phyloP scores from a whole-genome alignment of 64 coral and sea anemone species.

The Actinia equina region DNA sequence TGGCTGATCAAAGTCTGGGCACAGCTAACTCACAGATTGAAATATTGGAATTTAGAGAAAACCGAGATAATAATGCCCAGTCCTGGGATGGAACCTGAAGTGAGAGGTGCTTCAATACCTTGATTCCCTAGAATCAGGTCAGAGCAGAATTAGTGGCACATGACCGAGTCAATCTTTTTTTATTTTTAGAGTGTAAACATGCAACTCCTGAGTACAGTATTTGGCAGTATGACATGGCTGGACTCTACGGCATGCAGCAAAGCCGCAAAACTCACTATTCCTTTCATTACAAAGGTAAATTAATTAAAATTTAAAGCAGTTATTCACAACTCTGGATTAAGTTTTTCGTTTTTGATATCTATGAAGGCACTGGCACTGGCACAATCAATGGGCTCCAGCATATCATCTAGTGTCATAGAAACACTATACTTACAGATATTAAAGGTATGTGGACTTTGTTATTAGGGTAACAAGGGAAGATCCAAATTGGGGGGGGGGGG shows the following conservation, averaged over 20 bases:
- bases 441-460: background rate
- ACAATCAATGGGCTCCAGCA: conserved; percentile 1
- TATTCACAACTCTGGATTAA: no score
- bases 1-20: no score
- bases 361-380: background rate
- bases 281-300: conserved; percentile 45
- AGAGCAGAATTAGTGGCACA: no score
- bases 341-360: background rate
- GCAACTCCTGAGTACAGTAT: conserved; percentile 44
- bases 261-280: conserved; percentile 33
- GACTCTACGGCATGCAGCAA: conserved; percentile 47
- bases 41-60: no score
- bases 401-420: background rate
- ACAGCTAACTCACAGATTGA: no score
- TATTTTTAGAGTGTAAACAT: conserved; percentile 44
- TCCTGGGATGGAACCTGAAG: no score
- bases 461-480: no score
- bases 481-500: background rate
- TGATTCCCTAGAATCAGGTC: no score
- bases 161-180: no score
- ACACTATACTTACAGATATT: background rate
- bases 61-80: no score
- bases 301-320: no score
- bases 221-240: conserved; percentile 47
- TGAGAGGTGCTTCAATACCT: no score